phyloP scores from a whole-genome alignment of 2,797 vertebrate species.

The Mormyrops boulengeri region DNA sequence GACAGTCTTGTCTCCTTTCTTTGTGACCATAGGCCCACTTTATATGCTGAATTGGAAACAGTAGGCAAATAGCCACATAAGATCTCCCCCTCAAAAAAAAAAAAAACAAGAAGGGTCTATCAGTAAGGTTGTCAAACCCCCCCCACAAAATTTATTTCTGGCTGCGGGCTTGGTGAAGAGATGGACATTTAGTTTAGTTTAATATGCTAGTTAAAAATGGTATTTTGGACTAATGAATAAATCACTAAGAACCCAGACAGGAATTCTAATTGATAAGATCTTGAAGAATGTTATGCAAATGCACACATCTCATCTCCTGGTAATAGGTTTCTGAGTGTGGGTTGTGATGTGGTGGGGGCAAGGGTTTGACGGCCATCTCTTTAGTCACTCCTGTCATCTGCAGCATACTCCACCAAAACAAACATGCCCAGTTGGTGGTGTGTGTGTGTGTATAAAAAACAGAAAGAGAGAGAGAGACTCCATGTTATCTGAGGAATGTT shows the following conservation, averaged over 20 bases:
- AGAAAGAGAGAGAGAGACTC: neutral
- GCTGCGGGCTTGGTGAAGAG: neutral
- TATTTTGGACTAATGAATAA: neutral
- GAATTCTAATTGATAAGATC: neutral
- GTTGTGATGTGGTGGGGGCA: neutral
- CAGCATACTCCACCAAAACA: neutral
- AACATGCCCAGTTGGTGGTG: neutral
- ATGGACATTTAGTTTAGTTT: neutral
- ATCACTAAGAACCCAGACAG: neutral
- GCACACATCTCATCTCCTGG: constrained; percentile 40
- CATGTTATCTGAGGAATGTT: neutral
- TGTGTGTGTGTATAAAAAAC: neutral
- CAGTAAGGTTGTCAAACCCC: neutral
- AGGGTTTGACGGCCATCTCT: neutral
- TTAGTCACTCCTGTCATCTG: neutral
- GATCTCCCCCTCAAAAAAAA: neutral
- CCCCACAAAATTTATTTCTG: neutral
- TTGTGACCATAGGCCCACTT: neutral
- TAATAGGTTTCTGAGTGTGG: neutral
- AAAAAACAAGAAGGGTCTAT: neutral
- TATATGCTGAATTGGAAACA: neutral
- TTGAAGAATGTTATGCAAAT: constrained; percentile 34
- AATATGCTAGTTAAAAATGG: neutral
- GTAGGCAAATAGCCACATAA: neutral
- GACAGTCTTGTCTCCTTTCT: neutral